phyloP scores from a whole-genome alignment of 2,113 vertebrate species.

The Litocranius walleri region DNA sequence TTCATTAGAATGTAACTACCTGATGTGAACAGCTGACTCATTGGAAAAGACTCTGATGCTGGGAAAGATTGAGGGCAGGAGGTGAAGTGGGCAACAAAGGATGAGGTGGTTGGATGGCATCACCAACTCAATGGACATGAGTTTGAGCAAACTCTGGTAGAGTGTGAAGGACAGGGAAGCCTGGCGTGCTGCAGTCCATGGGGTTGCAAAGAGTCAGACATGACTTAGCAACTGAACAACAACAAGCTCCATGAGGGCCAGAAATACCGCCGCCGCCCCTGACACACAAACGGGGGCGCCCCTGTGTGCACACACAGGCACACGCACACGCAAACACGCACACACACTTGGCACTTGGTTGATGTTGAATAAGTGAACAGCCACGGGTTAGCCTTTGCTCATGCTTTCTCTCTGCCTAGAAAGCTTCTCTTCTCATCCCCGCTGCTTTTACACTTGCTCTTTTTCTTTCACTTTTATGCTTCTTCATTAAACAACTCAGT shows the following conservation, averaged over 20 bases:
- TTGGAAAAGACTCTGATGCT: neutral
- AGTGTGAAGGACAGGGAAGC: neutral
- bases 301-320: rapidly evolving
- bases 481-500: neutral
- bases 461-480: neutral
- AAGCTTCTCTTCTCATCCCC: neutral
- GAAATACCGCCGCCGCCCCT: too few species aligned
- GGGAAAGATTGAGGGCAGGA: neutral
- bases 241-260: neutral
- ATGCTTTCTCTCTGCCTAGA: neutral
- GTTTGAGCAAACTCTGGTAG: neutral
- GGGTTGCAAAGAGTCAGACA: neutral
- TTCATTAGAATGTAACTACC: neutral
- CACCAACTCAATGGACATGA: neutral
- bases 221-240: neutral
- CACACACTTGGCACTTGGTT: rapidly evolving
- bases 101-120: neutral
- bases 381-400: neutral
- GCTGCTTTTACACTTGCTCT: neutral
- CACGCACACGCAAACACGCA: rapidly evolving
- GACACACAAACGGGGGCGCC: too few species aligned
- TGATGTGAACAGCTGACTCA: neutral
- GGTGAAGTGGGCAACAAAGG: neutral
- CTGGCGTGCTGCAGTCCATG: neutral
- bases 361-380: neutral